Percentiles rank a stretch among this genome's conserved stretches.
Conservation (phyloP, 2,113 vertebrate genomes). For the Syrmaticus mikado region DNA sequence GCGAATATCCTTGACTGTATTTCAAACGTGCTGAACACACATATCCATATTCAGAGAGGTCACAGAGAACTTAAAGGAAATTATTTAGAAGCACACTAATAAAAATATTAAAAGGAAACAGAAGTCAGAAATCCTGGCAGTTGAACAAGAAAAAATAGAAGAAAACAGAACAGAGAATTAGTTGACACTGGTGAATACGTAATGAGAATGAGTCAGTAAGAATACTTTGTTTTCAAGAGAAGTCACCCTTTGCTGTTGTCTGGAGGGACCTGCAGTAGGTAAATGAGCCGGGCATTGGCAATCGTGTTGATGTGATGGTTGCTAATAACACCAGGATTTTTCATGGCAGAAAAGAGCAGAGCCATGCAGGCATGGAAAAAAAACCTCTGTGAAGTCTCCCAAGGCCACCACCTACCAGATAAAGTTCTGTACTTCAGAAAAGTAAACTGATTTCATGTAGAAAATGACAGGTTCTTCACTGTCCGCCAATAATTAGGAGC, state of each 20-base stretch:
- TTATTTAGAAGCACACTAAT: not conserved
- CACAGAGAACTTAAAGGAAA: not conserved
- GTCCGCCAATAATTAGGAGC: not conserved
- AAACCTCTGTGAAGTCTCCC: not conserved
- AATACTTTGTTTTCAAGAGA: not conserved
- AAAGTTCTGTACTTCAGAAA: not conserved
- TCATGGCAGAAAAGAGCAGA: not conserved
- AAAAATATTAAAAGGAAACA: not conserved
- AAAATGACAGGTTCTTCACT: not conserved
- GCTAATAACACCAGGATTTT: not conserved
- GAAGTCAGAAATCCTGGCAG: not conserved
- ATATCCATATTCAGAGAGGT: not conserved
- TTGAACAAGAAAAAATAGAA: not conserved
- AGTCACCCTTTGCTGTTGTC: not conserved
- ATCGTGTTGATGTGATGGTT: not conserved
- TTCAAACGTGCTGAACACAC: not conserved
- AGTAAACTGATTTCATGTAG: not conserved
- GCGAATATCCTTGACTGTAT: not conserved
- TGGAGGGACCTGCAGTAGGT: not conserved
- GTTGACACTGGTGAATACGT: not conserved
- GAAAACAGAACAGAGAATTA: not conserved
- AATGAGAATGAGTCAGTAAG: not conserved
- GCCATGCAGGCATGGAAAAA: not conserved
- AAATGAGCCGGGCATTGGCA: not conserved
- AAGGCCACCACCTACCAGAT: not conserved